Evolutionary conservation across 2,797 vertebrate genomes (phyloP).

Genomic region (Aulostomus chinensis): DNA sequence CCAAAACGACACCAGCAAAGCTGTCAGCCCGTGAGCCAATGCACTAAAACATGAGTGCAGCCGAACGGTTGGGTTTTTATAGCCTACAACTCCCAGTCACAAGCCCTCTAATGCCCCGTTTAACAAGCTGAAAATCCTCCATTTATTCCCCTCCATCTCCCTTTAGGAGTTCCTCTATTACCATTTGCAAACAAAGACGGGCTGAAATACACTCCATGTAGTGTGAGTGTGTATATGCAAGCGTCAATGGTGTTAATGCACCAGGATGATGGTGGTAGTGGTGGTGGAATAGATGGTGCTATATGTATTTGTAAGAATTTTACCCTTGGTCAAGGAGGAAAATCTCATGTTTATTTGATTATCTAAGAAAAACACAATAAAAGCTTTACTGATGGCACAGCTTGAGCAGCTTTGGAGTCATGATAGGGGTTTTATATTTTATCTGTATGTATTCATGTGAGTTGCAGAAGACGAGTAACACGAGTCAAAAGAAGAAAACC

Average conservation of each 20-base stretch:
- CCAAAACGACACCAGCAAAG: constrained; percentile 64
- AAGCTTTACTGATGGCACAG: background rate
- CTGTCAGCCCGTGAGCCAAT: constrained; percentile 72
- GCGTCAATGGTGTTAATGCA: constrained; percentile 36
- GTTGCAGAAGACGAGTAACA: background rate
- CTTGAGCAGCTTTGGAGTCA: too few species aligned
- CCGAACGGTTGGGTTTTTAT: constrained; percentile 72
- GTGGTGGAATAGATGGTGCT: constrained; percentile 2
- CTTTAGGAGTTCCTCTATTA: constrained; percentile 61
- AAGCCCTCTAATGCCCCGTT: constrained; percentile 78
- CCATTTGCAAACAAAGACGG: constrained; percentile 65
- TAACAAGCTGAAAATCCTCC: constrained; percentile 81
- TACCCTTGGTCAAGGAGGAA: background rate
- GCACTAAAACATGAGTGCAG: constrained; percentile 75
- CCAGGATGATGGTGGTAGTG: constrained; percentile 10
- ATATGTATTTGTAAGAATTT: constrained; percentile 2
- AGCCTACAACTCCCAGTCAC: constrained; percentile 74
- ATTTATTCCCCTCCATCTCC: constrained; percentile 68
- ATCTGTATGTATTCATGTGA: too few species aligned
- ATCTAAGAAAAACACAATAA: too few species aligned
- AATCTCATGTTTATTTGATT: too few species aligned
- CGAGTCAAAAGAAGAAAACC: too few species aligned
- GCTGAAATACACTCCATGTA: constrained; percentile 30
- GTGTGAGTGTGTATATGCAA: constrained; percentile 4
- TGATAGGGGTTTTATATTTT: too few species aligned